Percentiles rank a stretch among this genome's conserved stretches.
Evolutionary conservation across 2,797 vertebrate species (phyloP).

Genomic region (Cuniculus paca): DNA sequence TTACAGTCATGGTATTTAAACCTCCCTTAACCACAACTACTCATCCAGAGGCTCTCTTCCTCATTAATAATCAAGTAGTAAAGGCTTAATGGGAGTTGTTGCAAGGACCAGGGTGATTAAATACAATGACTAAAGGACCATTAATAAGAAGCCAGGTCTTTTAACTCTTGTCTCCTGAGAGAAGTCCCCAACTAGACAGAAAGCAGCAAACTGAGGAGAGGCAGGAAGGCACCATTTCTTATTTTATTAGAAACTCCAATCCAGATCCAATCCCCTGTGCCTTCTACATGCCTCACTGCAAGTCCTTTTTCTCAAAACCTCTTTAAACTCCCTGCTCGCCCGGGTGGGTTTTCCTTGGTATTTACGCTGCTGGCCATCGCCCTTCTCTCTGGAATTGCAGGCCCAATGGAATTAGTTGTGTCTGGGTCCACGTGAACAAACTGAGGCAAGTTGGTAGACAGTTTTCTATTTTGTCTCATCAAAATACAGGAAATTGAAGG

Average conservation of each 20-base stretch:
- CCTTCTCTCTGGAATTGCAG: not conserved
- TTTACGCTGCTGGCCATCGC: not conserved
- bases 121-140: slow-evolving; percentile 74
- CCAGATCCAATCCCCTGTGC: not conserved
- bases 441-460: not conserved
- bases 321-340: not conserved
- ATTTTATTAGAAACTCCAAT: not conserved
- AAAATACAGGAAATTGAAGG: not conserved
- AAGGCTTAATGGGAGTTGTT: slow-evolving; percentile 73
- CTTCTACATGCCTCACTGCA: not conserved
- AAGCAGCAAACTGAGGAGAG: slow-evolving; percentile 37
- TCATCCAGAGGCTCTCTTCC: not conserved
- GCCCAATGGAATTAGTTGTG: not conserved
- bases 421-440: not conserved
- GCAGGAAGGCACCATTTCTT: not conserved
- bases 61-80: slow-evolving; percentile 71
- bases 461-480: not conserved
- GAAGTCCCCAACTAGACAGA: slow-evolving; percentile 56
- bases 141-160: slow-evolving; percentile 75
- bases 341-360: not conserved
- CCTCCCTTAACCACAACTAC: slow-evolving; percentile 63
- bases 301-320: not conserved
- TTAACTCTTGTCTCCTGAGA: slow-evolving; percentile 67
- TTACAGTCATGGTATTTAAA: slow-evolving; percentile 73
- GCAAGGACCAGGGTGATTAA: slow-evolving; percentile 70